A percentile compares a stretch with the other conserved stretches of the same genome.
phyloP scores from a whole-genome alignment of 2,113 vertebrate genomes.

The Ammodytes marinus region DNA sequence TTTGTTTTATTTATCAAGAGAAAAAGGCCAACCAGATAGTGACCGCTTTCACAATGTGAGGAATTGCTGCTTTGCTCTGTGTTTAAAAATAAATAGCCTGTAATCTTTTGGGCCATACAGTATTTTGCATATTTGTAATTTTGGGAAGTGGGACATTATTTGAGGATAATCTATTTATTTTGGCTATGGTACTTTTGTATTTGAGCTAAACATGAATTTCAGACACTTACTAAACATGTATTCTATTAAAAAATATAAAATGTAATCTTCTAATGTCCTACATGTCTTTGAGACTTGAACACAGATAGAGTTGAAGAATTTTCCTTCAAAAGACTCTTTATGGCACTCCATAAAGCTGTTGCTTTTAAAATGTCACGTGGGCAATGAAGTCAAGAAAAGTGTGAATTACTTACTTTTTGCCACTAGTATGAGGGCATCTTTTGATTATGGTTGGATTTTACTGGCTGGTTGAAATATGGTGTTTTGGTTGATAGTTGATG shows the following conservation, averaged over 20 bases:
- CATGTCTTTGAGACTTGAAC: too few relatives aligned
- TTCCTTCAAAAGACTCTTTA: too few relatives aligned
- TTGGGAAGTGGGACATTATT: not conserved
- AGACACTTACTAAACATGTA: not conserved
- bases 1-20: slow-evolving; percentile 2
- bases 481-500: not conserved
- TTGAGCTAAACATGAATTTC: not conserved
- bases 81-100: not conserved
- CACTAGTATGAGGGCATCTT: not conserved
- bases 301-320: too few relatives aligned
- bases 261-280: too few relatives aligned
- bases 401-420: not conserved
- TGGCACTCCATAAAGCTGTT: too few relatives aligned
- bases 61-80: not conserved
- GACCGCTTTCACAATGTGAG: not conserved
- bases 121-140: not conserved
- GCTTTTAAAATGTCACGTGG: too few relatives aligned
- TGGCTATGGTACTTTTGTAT: not conserved
- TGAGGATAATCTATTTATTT: not conserved
- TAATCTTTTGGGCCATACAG: too few relatives aligned
- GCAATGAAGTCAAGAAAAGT: not conserved
- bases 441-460: not conserved
- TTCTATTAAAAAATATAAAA: too few relatives aligned
- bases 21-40: not conserved
- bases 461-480: not conserved